Evolutionary conservation across 2,797 vertebrate genomes (phyloP), one percentile per base, ranked within the genome.

Genomic region (Sciurus carolinensis): DNA sequence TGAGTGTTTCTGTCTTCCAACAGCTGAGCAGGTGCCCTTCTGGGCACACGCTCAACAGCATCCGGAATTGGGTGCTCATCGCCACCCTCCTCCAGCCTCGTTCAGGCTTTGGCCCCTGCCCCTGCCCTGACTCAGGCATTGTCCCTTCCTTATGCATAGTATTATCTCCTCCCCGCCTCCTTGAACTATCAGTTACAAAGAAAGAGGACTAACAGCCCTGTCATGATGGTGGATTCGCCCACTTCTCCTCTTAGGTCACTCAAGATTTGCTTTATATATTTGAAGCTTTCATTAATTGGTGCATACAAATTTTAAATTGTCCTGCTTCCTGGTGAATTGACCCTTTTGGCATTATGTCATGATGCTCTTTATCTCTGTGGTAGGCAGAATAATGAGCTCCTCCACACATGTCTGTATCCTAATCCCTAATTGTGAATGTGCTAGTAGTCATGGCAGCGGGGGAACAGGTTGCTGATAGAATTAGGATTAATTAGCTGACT

Each of bases 11-110:
- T 1, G 0, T 18, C 36, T 36, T 62, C 76, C 36, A 0, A 15
- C 7, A 4, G 47, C 42, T 4, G 33, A 54, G 44, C 0, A 3
- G 36, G 39, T 0, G 39, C 30, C 20, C 18, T 44, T 30, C 47
- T 33, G 20, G 2, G 67, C 30, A 6, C 7, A 0, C 6, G 7
- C n/a, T 9, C 77, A 11, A 2, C 7, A 12, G n/a, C 2, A 5
- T n/a, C n/a, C 3, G 1, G 17, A 47, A 2, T 12, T 1, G 20
- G 73, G 39, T 4, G 13, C 42, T 30, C 24, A 3, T 9, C 4
- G 2, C 62, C 10, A 6, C 33, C 4, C n/a, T 6, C 24, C 30
- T 33, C 30, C 54, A n/a, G 44, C 3, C 7, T 22, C 22, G 11
- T 3, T 24, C 20, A 14, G 3, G 5, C 13, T 20, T 20, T 39